Evolutionary conservation across 2,888 invertebrate genomes (phyloP).

Genomic region (Philereme vetulata): DNA sequence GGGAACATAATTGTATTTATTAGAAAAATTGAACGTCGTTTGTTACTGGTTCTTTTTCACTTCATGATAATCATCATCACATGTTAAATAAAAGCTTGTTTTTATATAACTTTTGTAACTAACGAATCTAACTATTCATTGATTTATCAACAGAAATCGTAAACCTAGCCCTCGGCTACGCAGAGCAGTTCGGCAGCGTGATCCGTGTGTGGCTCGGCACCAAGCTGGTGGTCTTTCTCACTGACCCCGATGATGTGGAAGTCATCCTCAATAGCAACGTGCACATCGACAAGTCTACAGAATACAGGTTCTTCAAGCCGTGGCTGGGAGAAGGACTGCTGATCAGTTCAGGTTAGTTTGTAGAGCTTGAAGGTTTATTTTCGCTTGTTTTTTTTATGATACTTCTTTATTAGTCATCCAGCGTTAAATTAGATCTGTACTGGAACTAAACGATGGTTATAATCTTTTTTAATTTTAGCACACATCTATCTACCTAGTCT

Average conservation of each 20-base stretch:
- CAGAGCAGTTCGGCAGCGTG: conserved; percentile 80
- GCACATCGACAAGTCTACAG: conserved; percentile 89
- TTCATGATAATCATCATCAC: too few relatives aligned
- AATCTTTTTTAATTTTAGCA: too few relatives aligned
- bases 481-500: too few relatives aligned
- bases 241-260: conserved; percentile 89
- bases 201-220: conserved; percentile 87
- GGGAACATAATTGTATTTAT: too few relatives aligned
- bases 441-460: too few relatives aligned
- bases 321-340: conserved; percentile 92
- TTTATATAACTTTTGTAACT: too few relatives aligned
- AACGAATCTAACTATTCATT: not conserved
- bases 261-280: conserved; percentile 89
- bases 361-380: not conserved
- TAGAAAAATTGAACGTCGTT: too few relatives aligned
- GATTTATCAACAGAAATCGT: conserved; percentile 81
- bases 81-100: too few relatives aligned
- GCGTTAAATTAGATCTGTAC: too few relatives aligned
- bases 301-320: conserved; percentile 90
- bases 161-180: conserved; percentile 69
- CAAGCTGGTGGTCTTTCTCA: conserved; percentile 86
- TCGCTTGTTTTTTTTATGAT: too few relatives aligned
- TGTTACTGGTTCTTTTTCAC: too few relatives aligned
- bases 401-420: too few relatives aligned
- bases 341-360: conserved; percentile 85